Evolutionary conservation across 2,888 invertebrate species (phyloP).

Genomic region (Cheilosia grossa): DNA sequence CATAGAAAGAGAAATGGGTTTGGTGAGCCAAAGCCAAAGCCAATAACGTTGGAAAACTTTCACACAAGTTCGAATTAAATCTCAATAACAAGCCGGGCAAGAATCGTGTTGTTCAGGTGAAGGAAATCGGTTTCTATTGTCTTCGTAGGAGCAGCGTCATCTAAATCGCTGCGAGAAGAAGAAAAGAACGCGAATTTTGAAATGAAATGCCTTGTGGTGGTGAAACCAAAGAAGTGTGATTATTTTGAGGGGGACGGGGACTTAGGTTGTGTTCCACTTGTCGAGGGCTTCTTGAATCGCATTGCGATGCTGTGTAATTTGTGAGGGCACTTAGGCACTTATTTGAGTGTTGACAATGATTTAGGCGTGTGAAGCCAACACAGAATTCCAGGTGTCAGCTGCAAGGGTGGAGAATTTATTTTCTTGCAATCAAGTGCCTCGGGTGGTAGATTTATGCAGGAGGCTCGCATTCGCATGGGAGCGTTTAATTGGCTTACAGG

Average conservation of each 20-base stretch:
- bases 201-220: constrained; percentile 41
- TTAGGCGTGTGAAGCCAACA: constrained; percentile 24
- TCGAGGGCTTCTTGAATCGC: constrained; percentile 49
- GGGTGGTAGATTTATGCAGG: constrained; percentile 7
- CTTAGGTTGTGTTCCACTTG: constrained; percentile 33
- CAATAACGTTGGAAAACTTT: constrained; percentile 46
- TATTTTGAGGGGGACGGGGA: constrained; percentile 46
- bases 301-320: constrained; percentile 56
- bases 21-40: not conserved
- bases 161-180: constrained; percentile 30
- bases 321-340: constrained; percentile 31
- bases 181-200: constrained; percentile 21
- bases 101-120: constrained; percentile 30
- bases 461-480: not conserved
- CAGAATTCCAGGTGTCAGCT: constrained; percentile 29
- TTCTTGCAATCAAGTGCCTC: constrained; percentile 24
- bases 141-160: constrained; percentile 14
- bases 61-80: constrained; percentile 64
- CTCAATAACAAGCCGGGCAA: constrained; percentile 56
- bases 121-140: constrained; percentile 22
- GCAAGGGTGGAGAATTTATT: constrained; percentile 20
- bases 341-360: constrained; percentile 55
- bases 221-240: constrained; percentile 66
- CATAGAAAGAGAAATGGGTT: constrained; percentile 38
- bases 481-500: constrained; percentile 44